phyloP scores from a whole-genome alignment of 2,113 vertebrate genomes.

The Serilophus lunatus region DNA sequence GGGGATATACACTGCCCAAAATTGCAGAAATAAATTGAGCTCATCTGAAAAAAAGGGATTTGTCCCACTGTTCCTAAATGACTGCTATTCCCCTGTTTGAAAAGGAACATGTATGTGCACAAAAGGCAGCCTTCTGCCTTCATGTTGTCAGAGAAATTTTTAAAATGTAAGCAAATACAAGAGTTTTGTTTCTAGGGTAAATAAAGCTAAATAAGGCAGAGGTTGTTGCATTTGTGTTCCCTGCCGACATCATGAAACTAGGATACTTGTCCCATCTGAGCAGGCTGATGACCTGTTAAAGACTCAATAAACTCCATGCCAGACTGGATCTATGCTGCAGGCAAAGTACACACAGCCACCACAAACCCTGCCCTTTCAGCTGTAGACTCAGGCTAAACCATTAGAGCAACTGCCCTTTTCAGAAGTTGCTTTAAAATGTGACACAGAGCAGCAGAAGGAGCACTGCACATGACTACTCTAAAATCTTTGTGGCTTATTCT shows the following conservation, averaged over 20 bases:
- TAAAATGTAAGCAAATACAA: constrained; percentile 14
- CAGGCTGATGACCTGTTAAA: not conserved
- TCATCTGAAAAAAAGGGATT: not conserved
- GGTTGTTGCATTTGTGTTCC: not conserved
- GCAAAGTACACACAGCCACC: not conserved
- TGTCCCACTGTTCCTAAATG: not conserved
- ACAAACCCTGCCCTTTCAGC: not conserved
- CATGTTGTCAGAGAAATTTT: not conserved
- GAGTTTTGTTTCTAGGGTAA: not conserved
- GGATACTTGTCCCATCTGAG: not conserved
- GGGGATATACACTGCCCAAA: not conserved
- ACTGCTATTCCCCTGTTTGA: not conserved
- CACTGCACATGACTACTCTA: not conserved
- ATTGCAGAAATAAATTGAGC: not conserved
- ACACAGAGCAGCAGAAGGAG: not conserved
- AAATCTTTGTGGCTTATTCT: not conserved
- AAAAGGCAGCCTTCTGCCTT: not conserved
- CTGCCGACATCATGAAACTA: not conserved
- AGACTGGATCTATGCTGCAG: not conserved
- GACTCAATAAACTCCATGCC: not conserved
- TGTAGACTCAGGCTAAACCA: not conserved
- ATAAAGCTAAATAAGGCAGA: constrained; percentile 22
- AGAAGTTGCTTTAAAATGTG: not conserved
- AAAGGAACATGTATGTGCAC: not conserved
- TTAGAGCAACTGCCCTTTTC: not conserved